These are phyloP conservation scores for Pseudoips prasinana DNA, from an alignment of 2,888 invertebrate genomes.

Conservation along the genomic window DNA sequence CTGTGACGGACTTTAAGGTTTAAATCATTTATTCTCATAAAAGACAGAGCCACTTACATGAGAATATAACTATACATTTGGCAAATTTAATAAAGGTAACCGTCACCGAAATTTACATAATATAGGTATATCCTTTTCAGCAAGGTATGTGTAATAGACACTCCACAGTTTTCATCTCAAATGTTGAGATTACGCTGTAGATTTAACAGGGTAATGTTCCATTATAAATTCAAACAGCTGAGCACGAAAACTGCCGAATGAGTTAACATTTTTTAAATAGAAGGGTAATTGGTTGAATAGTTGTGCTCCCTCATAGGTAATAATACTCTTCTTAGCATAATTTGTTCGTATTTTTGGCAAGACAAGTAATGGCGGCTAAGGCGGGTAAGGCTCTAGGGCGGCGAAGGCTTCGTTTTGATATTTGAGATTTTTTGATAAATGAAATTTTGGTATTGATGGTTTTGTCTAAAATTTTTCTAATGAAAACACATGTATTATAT, in stretches of 20 bases:
- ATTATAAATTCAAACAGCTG: neutral
- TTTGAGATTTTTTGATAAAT: neutral
- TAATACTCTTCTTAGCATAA: constrained; percentile 2
- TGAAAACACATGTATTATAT: constrained; percentile 1
- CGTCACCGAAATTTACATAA: too few species aligned
- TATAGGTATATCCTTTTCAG: too few species aligned
- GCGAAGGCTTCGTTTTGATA: constrained; percentile 3
- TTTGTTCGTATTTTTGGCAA: constrained; percentile 4
- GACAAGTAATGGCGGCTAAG: too few species aligned
- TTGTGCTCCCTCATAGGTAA: constrained; percentile 4
- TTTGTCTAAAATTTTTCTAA: constrained; percentile 1
- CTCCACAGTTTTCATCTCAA: constrained; percentile 25
- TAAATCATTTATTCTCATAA: too few species aligned
- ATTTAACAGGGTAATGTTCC: too few species aligned
- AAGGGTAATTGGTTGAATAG: constrained; percentile 24
- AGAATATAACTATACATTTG: too few species aligned
- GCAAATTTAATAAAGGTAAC: too few species aligned
- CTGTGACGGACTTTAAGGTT: too few species aligned
- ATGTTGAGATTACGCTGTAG: constrained; percentile 8
- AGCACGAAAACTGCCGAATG: neutral
- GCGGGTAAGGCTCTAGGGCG: too few species aligned
- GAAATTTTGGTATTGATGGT: neutral
- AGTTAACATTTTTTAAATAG: neutral
- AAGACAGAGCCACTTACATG: too few species aligned
- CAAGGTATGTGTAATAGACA: too few species aligned